These are phyloP conservation scores for Nephila pilipes DNA, from an alignment of 1,140 invertebrate species.

Conservation along the genomic window DNA sequence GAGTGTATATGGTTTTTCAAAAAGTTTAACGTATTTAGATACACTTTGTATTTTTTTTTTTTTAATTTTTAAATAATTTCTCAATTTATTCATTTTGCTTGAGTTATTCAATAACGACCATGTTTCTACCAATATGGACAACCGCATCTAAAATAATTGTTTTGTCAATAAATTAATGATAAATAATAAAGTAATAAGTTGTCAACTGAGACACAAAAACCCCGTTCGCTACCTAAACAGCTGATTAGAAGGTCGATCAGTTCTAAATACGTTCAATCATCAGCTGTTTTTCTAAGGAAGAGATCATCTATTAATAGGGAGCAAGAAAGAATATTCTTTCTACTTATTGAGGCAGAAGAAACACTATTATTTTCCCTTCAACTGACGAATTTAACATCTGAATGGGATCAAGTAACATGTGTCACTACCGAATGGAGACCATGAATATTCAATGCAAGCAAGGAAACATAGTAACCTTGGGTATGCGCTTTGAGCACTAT, in stretches of 20 bases:
- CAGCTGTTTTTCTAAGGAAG: neutral
- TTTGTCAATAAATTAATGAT: too few species aligned
- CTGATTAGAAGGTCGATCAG: neutral
- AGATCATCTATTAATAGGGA: neutral
- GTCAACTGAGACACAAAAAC: too few species aligned
- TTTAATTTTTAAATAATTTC: too few species aligned
- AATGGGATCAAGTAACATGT: neutral
- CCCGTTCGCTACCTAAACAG: too few species aligned
- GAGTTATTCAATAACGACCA: too few species aligned
- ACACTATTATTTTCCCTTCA: neutral
- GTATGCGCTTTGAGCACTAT: neutral
- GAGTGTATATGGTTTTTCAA: too few species aligned
- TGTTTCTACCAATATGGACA: too few species aligned
- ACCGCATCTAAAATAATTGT: too few species aligned
- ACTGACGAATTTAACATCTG: neutral
- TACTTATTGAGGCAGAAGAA: neutral
- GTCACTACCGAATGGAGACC: neutral
- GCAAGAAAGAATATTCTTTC: neutral
- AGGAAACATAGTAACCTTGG: neutral
- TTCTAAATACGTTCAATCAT: neutral
- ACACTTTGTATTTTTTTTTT: too few species aligned
- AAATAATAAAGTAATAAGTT: too few species aligned
- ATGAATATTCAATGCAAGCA: neutral
- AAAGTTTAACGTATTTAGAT: too few species aligned
- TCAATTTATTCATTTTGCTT: too few species aligned